Evolutionary conservation across 2,797 vertebrate species (phyloP).

Genomic region (Brachymystax lenok): DNA sequence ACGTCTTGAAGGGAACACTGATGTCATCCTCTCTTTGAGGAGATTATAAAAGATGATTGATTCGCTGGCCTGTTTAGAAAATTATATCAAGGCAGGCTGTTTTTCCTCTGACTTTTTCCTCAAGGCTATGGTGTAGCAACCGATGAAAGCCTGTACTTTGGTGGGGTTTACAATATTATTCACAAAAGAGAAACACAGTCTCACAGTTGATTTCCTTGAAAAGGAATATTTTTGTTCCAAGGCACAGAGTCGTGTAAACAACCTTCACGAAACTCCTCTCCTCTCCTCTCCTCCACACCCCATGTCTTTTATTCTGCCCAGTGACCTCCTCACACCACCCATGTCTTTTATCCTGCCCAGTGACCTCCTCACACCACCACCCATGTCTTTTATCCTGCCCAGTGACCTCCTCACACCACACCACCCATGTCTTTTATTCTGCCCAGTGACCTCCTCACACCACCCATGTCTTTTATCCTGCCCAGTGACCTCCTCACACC

Average conservation of each 20-base stretch:
- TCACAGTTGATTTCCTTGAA: constrained; percentile 44
- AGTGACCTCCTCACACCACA: not conserved
- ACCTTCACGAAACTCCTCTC: constrained; percentile 25
- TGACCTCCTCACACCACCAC: too few relatives aligned
- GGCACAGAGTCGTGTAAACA: constrained; percentile 50
- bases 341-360: too few relatives aligned
- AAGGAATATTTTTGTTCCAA: constrained; percentile 31
- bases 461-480: too few relatives aligned
- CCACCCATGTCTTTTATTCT: constrained; percentile 13
- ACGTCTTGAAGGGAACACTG: too few relatives aligned
- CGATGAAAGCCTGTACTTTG: constrained; percentile 37
- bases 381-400: not conserved
- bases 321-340: too few relatives aligned
- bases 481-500: too few relatives aligned
- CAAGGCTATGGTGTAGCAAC: constrained; percentile 37
- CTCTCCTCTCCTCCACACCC: not conserved
- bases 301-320: too few relatives aligned
- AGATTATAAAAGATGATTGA: constrained; percentile 35
- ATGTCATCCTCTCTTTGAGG: constrained; percentile 31
- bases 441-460: not conserved
- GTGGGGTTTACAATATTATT: constrained; percentile 40
- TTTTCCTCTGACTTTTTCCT: constrained; percentile 24
- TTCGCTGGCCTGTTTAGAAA: constrained; percentile 33
- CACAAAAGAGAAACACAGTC: constrained; percentile 36
- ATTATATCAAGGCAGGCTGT: constrained; percentile 44